Evolutionary conservation across 2,797 vertebrate genomes (phyloP).

Genomic region (Neopelma chrysocephalum): DNA sequence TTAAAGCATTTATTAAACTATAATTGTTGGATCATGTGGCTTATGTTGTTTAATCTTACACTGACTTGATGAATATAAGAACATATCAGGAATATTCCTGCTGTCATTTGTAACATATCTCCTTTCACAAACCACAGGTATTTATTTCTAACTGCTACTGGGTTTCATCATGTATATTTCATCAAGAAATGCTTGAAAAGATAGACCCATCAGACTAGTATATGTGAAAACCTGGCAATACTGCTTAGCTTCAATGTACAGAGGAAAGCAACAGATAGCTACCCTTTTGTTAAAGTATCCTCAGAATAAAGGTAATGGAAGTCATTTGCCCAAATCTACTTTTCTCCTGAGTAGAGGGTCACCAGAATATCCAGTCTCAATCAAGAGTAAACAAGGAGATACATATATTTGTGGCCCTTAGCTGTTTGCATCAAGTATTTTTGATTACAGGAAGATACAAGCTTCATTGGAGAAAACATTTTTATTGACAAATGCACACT

Average conservation of each 20-base stretch:
- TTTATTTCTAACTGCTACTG: neutral
- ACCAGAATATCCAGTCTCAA: neutral
- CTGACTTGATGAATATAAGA: neutral
- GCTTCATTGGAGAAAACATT: neutral
- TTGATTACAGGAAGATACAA: neutral
- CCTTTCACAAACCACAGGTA: neutral
- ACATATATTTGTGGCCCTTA: neutral
- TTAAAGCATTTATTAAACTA: neutral
- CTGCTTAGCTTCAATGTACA: neutral
- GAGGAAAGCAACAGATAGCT: neutral
- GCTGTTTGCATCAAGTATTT: neutral
- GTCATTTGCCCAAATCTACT: neutral
- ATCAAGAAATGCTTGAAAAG: neutral
- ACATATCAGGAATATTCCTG: neutral
- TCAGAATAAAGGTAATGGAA: neutral
- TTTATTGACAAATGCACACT: neutral
- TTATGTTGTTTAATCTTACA: neutral
- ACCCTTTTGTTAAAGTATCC: neutral
- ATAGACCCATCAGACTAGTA: neutral
- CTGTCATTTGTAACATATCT: neutral
- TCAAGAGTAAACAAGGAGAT: neutral
- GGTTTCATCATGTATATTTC: neutral
- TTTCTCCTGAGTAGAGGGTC: neutral
- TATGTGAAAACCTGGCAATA: neutral
- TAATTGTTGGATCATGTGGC: neutral